These are phyloP conservation scores for Dastarcus helophoroides DNA, from an alignment of 2,888 invertebrate species.

Conservation along the genomic window DNA sequence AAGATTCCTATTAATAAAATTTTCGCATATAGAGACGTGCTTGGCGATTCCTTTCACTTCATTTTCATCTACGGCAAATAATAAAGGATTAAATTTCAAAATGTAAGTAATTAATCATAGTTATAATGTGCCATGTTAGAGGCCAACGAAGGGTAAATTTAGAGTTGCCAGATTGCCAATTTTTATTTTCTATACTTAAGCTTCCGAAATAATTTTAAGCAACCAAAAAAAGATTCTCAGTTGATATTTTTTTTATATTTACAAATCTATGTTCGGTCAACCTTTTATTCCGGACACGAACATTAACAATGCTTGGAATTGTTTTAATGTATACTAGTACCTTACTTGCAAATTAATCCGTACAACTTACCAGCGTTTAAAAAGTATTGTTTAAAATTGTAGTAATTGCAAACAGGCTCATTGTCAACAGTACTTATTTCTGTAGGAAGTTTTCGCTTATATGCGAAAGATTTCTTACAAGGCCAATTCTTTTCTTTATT, in stretches of 20 bases:
- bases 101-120: too few relatives aligned
- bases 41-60: constrained; percentile 37
- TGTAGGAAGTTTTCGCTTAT: constrained; percentile 8
- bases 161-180: too few relatives aligned
- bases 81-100: constrained; percentile 14
- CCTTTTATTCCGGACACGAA: too few relatives aligned
- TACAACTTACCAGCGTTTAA: constrained; percentile 40
- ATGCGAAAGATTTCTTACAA: constrained; percentile 7
- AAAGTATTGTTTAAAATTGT: constrained; percentile 72
- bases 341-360: background rate
- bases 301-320: background rate
- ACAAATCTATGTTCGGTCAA: too few relatives aligned
- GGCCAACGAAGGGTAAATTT: too few relatives aligned
- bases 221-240: too few relatives aligned
- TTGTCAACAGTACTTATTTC: constrained; percentile 15
- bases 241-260: too few relatives aligned
- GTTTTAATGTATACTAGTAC: background rate
- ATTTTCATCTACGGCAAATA: constrained; percentile 31
- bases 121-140: too few relatives aligned
- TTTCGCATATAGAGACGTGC: constrained; percentile 43
- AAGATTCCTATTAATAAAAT: constrained; percentile 41
- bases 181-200: too few relatives aligned
- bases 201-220: too few relatives aligned
- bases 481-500: constrained; percentile 8
- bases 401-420: constrained; percentile 37